Evolutionary conservation across 2,113 vertebrate species (phyloP).

Genomic region (Sturnus vulgaris): DNA sequence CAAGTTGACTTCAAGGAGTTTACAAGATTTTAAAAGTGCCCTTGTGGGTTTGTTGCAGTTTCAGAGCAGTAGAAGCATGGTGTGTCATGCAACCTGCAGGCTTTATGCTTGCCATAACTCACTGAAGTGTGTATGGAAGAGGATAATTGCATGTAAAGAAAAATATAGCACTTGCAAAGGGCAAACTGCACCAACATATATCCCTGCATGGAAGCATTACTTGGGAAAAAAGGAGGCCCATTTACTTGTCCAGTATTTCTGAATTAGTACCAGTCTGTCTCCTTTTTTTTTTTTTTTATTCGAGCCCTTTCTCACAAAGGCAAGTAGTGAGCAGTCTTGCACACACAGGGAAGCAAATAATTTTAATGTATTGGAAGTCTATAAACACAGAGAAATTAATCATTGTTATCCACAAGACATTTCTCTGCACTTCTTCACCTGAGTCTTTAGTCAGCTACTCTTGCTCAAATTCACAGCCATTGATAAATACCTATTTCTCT

Average conservation of each 20-base stretch:
- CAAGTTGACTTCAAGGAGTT: neutral
- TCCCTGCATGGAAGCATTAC: neutral
- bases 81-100: neutral
- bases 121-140: neutral
- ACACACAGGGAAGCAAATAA: neutral
- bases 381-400: constrained; percentile 1
- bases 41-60: neutral
- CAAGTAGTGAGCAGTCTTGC: neutral
- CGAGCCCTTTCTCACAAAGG: neutral
- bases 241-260: constrained; percentile 9
- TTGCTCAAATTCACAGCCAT: constrained; percentile 17
- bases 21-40: neutral
- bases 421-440: constrained; percentile 8
- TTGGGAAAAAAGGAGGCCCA: neutral
- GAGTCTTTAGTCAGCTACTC: constrained; percentile 20
- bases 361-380: neutral
- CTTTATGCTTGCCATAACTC: neutral
- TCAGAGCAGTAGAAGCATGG: neutral
- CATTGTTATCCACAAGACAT: neutral
- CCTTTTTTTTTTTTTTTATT: neutral
- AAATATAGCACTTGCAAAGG: neutral
- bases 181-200: neutral
- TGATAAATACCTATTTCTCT: constrained; percentile 16
- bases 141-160: neutral
- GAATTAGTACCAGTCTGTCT: neutral